Evolutionary conservation across 1,140 invertebrate species (phyloP).

Genomic region (Maconellicoccus hirsutus): DNA sequence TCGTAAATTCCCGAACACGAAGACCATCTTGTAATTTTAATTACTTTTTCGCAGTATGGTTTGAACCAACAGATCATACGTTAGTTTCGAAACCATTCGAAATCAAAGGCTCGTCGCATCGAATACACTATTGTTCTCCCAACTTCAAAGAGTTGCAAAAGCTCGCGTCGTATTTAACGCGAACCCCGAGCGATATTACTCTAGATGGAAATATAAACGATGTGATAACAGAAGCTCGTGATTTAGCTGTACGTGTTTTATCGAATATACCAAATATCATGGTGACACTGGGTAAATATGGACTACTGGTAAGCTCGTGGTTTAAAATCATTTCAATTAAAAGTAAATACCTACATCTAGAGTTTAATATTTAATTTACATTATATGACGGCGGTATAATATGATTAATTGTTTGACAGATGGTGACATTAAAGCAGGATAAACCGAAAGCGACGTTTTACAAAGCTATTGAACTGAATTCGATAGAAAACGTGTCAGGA

Average conservation of each 20-base stretch:
- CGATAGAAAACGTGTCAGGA: neutral
- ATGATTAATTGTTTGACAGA: constrained; percentile 5
- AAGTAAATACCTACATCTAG: neutral
- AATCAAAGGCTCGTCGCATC: constrained; percentile 33
- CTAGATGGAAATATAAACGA: neutral
- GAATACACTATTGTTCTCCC: constrained; percentile 51
- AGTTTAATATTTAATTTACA: neutral
- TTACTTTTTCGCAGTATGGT: constrained; percentile 47
- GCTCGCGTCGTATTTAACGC: constrained; percentile 32
- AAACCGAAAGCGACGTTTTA: neutral
- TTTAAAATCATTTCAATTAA: neutral
- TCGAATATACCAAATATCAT: constrained; percentile 25
- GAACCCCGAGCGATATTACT: neutral
- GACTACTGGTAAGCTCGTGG: constrained; percentile 26
- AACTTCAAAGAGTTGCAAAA: constrained; percentile 55
- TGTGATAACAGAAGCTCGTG: constrained; percentile 27
- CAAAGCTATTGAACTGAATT: neutral
- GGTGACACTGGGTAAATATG: constrained; percentile 27
- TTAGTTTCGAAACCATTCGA: constrained; percentile 46
- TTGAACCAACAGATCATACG: constrained; percentile 52
- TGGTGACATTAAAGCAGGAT: neutral
- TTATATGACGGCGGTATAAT: too few relatives aligned
- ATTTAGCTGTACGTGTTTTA: constrained; percentile 17
- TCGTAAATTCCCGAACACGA: neutral
- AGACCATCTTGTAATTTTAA: neutral